Percentiles rank a stretch among this genome's conserved stretches.
Conservation (phyloP, 1,140 invertebrate genomes). For the Heliothis subflexa region DNA sequence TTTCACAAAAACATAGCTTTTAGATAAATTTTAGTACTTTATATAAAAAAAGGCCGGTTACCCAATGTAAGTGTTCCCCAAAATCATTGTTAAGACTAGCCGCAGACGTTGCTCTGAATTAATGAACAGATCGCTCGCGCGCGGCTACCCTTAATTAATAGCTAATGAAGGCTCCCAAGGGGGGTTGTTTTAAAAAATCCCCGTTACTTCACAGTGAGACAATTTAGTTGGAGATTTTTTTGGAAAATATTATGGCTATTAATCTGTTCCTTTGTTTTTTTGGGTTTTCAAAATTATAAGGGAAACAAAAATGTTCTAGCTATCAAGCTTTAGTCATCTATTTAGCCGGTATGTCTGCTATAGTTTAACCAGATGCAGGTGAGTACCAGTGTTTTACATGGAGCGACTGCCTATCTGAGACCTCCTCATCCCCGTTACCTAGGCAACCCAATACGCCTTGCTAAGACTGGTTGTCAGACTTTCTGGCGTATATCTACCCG, state of each 20-base stretch:
- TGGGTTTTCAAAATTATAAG: neutral
- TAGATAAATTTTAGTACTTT: neutral
- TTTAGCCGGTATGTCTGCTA: too few relatives aligned
- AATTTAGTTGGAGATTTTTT: neutral
- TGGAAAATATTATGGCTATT: neutral
- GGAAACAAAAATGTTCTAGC: too few relatives aligned
- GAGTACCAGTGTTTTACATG: too few relatives aligned
- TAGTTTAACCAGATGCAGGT: too few relatives aligned
- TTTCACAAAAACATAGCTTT: neutral
- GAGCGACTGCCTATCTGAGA: too few relatives aligned
- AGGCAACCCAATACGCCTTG: too few relatives aligned
- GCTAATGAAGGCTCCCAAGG: conserved; percentile 56
- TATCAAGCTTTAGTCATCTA: too few relatives aligned
- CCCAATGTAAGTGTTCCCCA: conserved; percentile 39
- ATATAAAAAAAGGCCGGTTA: neutral
- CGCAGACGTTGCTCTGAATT: conserved; percentile 63
- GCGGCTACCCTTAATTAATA: conserved; percentile 65
- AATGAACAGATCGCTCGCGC: conserved; percentile 57
- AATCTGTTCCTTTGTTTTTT: neutral
- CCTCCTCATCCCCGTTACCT: too few relatives aligned
- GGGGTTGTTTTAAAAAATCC: conserved; percentile 33
- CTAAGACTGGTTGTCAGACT: too few relatives aligned
- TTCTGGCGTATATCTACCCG: too few relatives aligned
- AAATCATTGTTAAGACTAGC: conserved; percentile 56
- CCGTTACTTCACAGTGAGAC: conserved; percentile 23